Evolutionary conservation across 2,888 invertebrate genomes (phyloP).

Genomic region (Hydriomena furcata): DNA sequence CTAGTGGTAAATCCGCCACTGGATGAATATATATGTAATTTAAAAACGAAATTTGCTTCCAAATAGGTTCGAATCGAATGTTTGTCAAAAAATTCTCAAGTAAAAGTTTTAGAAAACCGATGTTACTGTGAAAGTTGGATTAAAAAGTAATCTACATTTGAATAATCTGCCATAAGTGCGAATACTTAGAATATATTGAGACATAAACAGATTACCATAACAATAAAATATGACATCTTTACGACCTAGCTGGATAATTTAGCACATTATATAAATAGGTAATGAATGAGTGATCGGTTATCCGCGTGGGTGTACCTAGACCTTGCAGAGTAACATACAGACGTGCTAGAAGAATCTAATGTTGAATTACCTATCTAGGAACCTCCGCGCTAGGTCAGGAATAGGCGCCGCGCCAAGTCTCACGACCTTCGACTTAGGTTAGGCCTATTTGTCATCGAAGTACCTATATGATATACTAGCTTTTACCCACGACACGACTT

Average conservation of each 20-base stretch:
- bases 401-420: conserved; percentile 6
- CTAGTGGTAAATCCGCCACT: too few species aligned
- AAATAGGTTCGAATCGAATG: neutral
- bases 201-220: neutral
- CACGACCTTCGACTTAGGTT: neutral
- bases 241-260: neutral
- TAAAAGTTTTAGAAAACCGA: neutral
- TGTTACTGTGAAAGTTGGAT: conserved; percentile 2
- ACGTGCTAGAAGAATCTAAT: conserved; percentile 16
- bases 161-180: conserved; percentile 7
- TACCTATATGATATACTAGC: too few species aligned
- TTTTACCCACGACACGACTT: too few species aligned
- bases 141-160: conserved; percentile 6
- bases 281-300: conserved; percentile 6
- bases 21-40: too few species aligned
- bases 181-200: neutral
- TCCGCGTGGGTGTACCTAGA: conserved; percentile 14
- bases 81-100: neutral
- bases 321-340: conserved; percentile 12
- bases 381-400: conserved; percentile 3
- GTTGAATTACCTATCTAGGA: conserved; percentile 8
- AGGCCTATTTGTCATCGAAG: neutral
- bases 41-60: neutral
- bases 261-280: neutral
- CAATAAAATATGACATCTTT: conserved; percentile 11